phyloP scores from a whole-genome alignment of 2,797 vertebrate species.

The Gambelia wislizenii region DNA sequence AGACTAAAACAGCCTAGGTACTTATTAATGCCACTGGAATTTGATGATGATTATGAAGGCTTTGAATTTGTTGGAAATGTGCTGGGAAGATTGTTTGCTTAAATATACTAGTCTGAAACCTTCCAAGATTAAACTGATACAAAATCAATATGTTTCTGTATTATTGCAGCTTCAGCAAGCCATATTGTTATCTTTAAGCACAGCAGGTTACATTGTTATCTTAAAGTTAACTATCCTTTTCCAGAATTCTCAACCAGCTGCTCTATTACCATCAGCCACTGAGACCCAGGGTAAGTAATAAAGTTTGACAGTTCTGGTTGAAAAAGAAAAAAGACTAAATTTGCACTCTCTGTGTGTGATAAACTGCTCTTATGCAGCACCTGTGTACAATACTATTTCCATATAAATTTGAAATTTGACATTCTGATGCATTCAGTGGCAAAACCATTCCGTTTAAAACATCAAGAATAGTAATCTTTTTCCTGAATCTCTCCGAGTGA shows the following conservation, averaged over 20 bases:
- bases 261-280: constrained; percentile 48
- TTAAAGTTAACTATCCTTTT: constrained; percentile 12
- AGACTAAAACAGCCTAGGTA: background rate
- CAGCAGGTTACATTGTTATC: constrained; percentile 20
- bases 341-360: constrained; percentile 23
- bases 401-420: constrained; percentile 67
- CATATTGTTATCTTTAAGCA: constrained; percentile 21
- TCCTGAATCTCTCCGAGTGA: constrained; percentile 45
- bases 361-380: constrained; percentile 54
- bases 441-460: constrained; percentile 60
- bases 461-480: constrained; percentile 55
- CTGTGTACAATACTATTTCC: constrained; percentile 52
- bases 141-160: constrained; percentile 11
- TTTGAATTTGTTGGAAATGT: background rate
- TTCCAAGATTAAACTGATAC: constrained; percentile 9
- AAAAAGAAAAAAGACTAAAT: constrained; percentile 10
- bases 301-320: constrained; percentile 45
- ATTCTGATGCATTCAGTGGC: constrained; percentile 49
- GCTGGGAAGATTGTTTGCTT: background rate
- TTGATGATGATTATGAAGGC: background rate
- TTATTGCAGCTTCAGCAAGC: background rate
- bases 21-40: background rate
- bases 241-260: constrained; percentile 24
- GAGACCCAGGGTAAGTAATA: constrained; percentile 54
- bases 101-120: background rate